Evolutionary conservation across 1,140 invertebrate species (phyloP).

Genomic region (Drosophila mojavensis): DNA sequence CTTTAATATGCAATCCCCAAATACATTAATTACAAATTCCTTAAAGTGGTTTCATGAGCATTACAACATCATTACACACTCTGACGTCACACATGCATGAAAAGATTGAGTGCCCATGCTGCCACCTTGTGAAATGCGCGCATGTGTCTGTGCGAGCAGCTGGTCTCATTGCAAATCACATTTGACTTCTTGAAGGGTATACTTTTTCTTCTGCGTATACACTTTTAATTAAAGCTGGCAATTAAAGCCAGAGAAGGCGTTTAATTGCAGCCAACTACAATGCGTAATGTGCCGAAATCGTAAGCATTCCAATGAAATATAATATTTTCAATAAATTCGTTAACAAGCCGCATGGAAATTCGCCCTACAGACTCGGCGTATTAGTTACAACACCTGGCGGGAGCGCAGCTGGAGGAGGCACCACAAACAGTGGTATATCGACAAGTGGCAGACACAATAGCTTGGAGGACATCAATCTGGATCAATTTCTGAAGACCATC

Average conservation of each 20-base stretch:
- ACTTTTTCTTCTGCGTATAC: constrained; percentile 66
- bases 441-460: constrained; percentile 85
- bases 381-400: constrained; percentile 74
- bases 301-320: constrained; percentile 30
- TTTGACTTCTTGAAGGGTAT: constrained; percentile 76
- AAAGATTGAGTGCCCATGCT: neutral
- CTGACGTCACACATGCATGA: constrained; percentile 20
- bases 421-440: constrained; percentile 45
- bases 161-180: constrained; percentile 51
- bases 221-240: constrained; percentile 42
- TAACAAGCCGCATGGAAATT: neutral
- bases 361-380: constrained; percentile 61
- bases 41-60: neutral
- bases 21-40: neutral
- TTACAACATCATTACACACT: too few species aligned
- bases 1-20: neutral
- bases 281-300: constrained; percentile 81
- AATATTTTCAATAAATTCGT: neutral
- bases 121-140: constrained; percentile 12
- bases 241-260: constrained; percentile 34
- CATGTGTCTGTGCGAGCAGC: constrained; percentile 9
- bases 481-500: constrained; percentile 91
- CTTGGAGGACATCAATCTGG: constrained; percentile 89
- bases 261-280: constrained; percentile 48
- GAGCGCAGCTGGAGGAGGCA: constrained; percentile 50